Evolutionary conservation across 2,797 vertebrate genomes (phyloP), one percentile per base, ranked within the genome.

Genomic region (Odontamblyopus rebecca): DNA sequence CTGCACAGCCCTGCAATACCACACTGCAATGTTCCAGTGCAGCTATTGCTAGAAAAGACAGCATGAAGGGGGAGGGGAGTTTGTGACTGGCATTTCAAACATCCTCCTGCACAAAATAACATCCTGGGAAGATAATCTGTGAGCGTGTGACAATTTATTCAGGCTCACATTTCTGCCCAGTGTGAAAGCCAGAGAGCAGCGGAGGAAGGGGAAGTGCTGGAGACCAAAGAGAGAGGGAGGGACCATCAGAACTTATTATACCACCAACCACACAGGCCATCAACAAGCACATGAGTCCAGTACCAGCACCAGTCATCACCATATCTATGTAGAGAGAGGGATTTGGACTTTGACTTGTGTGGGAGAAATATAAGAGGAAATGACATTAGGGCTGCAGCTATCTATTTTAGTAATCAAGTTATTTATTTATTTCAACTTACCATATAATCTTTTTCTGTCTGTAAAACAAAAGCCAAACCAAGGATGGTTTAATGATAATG

Each of bases 81-180:
- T 81, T 91, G 87, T 90, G 91, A 90, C 87, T 90, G 90, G 88
- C 89, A 93, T 92, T 92, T 93, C 83, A 92, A 93, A 92, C 89
- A 89, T 90, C 85, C 88, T 89, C 85, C 86, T 81, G 88, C 89
- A 88, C 85, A 89, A 88, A 94, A 91, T 89, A 91, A 91, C 89
- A 93, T 92, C 90, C 93, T 89, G 89, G 89, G 88, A 90, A 88
- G 91, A 90, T 91, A 93, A 93, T 92, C 91, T 90, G 86, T 70
- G 85, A 89, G 89, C 82, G 86, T 92, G 91, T 89, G 90, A 91
- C 90, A 93, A 92, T 93, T 92, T 93, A 93, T 93, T 93, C 89
- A 89, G 78, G 86, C 86, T 93, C 91, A 93, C 88, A 87, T 93
- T 92, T 89, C 86, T 88, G 83, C 85, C 78, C 85, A 88, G 89